Evolutionary conservation across 2,113 vertebrate genomes (phyloP), one percentile per base, ranked within the genome.

Genomic region (Grantiella picta): DNA sequence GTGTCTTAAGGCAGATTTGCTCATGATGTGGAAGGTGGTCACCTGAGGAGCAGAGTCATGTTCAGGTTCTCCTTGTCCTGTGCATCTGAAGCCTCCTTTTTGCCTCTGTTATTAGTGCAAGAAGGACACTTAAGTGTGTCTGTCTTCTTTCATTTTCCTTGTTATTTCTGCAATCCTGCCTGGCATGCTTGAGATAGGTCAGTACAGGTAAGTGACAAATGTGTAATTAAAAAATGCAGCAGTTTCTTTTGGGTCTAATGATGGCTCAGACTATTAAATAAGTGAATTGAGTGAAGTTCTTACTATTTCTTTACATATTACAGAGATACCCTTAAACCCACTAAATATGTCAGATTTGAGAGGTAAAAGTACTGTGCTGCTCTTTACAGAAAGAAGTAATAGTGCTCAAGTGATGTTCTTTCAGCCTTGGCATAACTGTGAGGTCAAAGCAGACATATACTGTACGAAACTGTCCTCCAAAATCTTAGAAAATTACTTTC

Each of bases 301-400:
- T 72, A 5, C 8, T 59, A 20, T 53, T 68, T 79, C 4, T 23
- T 44, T 44, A 49, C 31, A 0, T 44, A 22, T 31, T 18, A 4
- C 31, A 29, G 59, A 36, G 22, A n/a, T 61, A 5, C 31, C 15
- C 27, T 35, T 68, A 64, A 82, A 50, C 12, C 11, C 20, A 45
- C 31, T 59, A 27, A 38, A 10, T 35, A 11, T 1, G 3, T 42
- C 1, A 0, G 7, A 24, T 82, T 61, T 54, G 36, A 40, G 36
- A 10, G 4, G 22, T 45, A 4, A 5, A 72, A 65, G 36, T 53
- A 21, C 15, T 11, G 0, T 71, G 28, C 77, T 53, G 44, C 23
- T 63, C 56, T 35, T 35, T 18, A 9, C 31, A 47, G 63, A 24
- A 31, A 16, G 17, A 42, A 64, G 7, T 23, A 25, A 2, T 0